A percentile compares a stretch with the other conserved stretches of the same genome.
Evolutionary conservation across 2,113 vertebrate genomes (phyloP).

Genomic region (Struthidea cinerea): DNA sequence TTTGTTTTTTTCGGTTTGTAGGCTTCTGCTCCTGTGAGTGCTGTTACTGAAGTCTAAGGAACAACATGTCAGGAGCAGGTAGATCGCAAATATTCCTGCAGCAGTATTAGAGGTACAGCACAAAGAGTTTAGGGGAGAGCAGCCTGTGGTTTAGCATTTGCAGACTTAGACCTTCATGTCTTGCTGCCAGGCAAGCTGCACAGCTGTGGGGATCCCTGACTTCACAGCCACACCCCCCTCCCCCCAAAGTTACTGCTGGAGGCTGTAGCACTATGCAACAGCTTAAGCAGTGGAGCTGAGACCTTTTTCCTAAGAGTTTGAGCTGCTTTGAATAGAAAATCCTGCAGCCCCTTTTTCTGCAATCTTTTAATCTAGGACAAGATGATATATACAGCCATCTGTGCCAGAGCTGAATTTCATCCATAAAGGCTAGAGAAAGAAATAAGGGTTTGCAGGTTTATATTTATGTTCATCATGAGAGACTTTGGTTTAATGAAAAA

Average conservation of each 20-base stretch:
- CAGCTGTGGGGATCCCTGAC: background rate
- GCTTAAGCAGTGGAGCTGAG: background rate
- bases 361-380: background rate
- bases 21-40: fast-evolving
- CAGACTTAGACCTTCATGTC: background rate
- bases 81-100: background rate
- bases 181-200: background rate
- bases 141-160: background rate
- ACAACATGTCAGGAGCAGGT: fast-evolving
- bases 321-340: background rate
- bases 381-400: background rate
- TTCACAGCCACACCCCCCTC: background rate
- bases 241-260: background rate
- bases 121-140: background rate
- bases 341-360: background rate
- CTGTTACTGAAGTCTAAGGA: background rate
- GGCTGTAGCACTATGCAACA: fast-evolving
- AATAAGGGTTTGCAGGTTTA: constrained; percentile 6
- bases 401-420: background rate
- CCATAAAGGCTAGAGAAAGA: background rate
- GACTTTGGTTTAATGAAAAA: constrained; percentile 16
- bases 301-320: background rate
- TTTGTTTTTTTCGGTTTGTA: background rate
- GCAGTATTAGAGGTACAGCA: background rate
- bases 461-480: background rate